These are phyloP conservation scores for Andrena bicolor DNA, from an alignment of 2,888 invertebrate genomes.

Conservation along the genomic window DNA sequence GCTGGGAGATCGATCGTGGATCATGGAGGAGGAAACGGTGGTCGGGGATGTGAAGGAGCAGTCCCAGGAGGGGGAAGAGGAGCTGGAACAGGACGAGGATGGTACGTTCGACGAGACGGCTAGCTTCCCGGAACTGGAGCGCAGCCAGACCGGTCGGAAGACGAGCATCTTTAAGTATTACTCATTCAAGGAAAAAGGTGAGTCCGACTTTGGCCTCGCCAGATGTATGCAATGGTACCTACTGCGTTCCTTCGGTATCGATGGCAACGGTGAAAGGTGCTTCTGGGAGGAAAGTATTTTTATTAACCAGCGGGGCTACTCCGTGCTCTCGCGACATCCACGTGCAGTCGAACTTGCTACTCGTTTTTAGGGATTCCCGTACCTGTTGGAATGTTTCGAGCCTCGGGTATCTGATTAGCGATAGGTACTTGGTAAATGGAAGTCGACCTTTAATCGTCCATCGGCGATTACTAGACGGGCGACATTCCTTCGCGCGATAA, in stretches of 20 bases:
- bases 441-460: conserved; percentile 18
- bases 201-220: conserved; percentile 36
- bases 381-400: neutral
- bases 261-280: no score
- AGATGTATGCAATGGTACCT: no score
- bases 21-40: conserved; percentile 48
- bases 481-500: neutral
- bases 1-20: conserved; percentile 3
- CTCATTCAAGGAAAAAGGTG: conserved; percentile 77
- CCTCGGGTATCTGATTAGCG: neutral
- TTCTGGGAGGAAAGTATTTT: neutral
- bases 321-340: neutral
- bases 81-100: conserved; percentile 46
- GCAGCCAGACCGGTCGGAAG: conserved; percentile 73
- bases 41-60: conserved; percentile 15
- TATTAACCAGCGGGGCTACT: neutral
- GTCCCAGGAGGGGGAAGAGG: neutral
- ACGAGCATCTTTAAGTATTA: conserved; percentile 81
- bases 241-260: no score
- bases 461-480: neutral
- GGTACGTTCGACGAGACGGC: conserved; percentile 59
- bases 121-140: conserved; percentile 59
- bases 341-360: neutral
- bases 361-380: neutral
- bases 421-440: conserved; percentile 1